Base-by-base conservation (phyloP, 1,140 invertebrate species). In the Trachymyrmex septentrionalis region DNA sequence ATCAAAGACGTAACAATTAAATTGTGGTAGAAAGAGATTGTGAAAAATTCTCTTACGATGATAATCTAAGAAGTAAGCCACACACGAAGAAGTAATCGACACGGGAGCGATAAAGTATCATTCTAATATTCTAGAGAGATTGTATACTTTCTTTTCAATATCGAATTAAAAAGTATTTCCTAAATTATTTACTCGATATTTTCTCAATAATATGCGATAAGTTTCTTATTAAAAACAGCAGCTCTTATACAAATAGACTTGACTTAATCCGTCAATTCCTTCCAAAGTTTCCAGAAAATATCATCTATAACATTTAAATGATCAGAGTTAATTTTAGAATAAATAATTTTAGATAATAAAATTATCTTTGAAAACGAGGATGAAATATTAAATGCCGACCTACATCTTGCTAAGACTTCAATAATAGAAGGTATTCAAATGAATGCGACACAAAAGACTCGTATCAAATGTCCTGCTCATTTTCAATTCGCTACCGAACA, bases 1-100 rank as follows among this genome's bases (percentile, higher is more conserved):
- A 86, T 86, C 84, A 48, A 61, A 27, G n/a, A 38, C 38, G 21
- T 53, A 73, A 63, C 78, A 89, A 84, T 89, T 89, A 89, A 48
- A 72, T 9, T 21, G 19, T 50, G 38, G 14, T 38, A 24, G 50
- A 16, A 4, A 61, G 38, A 55, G 12, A 34, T 50, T 48, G 48
- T 27, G 16, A 19, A 34, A 50, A 34, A 38, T 57, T 63, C 5
- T 85, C 16, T 85, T 77, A 72, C 24, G 6, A 48, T 10, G 21
- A 3, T 82, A 50, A 73, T 73, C 34, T 12, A 73, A 59, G 16
- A 38, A 61, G 1, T n/a, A 82, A 57, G 24, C 16, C 57, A 73
- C 80, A 61, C 53, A 24, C 19, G 14, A 61, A 61, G 38, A 63
- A 9, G 19, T 50, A 61, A 75, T 50, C 38, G 5, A 84, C 14